Evolutionary conservation across 2,888 invertebrate genomes (phyloP), one percentile per base, ranked within the genome.

Genomic region (Helleia helle): DNA sequence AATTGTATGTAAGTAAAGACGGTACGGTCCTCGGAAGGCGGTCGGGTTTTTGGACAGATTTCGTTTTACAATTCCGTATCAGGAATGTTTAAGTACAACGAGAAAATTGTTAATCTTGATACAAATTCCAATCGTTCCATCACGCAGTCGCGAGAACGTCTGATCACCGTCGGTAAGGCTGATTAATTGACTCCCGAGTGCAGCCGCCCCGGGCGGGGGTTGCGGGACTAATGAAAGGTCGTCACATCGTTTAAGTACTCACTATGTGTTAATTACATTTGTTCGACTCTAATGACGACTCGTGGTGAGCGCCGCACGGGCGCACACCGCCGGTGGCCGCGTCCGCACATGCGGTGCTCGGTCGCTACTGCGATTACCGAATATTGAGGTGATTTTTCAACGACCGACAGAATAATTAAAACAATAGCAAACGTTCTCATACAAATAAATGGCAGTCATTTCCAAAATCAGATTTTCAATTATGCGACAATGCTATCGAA

Each of bases 111-210:
- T 42, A 38, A 46, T 49, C 36, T 43, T 43, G 38, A 45, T 67
- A 63, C 66, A 68, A 71, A 68, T 71, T 72, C 62, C 70, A 65
- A 69, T 65, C 54, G 59, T 51, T 63, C 59, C 68, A 65, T 67
- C 24, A 68, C 67, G 67, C 56, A 55, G 58, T 55, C 56, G 59
- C 63, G 65, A 65, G 59, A 60, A 68, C 67, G 69, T 61, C 68
- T 62, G 63, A 67, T 63, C 59, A 58, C 65, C 61, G 69, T 56
- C 65, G 67, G 67, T 71, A 79, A 81, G 80, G 77, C 80, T 70
- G 56, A 56, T 54, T 80, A 83, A 83, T 81, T 81, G 80, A 81
- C 80, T 71, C 66, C 68, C 71, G 66, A 66, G 71, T 63, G 57
- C 56, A 57, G 47, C 48, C 58, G 60, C 56, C 59, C 53, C 49